Evolutionary conservation across 2,888 invertebrate species (phyloP).

Genomic region (Mesorhabditis spiculigera): DNA sequence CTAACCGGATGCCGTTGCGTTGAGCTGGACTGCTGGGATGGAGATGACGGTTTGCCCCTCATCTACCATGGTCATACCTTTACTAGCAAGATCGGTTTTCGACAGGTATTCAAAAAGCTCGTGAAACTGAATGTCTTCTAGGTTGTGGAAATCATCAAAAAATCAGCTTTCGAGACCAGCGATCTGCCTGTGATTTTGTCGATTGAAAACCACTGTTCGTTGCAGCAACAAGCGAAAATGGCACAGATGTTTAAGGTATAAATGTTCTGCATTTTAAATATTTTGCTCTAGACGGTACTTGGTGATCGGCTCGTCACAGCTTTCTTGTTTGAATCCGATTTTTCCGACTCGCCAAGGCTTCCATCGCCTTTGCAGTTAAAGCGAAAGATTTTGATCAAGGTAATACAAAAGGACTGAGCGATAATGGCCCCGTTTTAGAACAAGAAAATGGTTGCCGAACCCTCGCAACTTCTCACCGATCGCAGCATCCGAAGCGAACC

Average conservation of each 20-base stretch:
- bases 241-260: constrained; percentile 82
- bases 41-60: constrained; percentile 87
- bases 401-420: neutral
- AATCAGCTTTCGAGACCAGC: constrained; percentile 85
- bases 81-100: constrained; percentile 89
- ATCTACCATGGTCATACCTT: constrained; percentile 95
- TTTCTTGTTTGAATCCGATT: constrained; percentile 84
- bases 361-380: constrained; percentile 87
- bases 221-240: constrained; percentile 87
- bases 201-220: constrained; percentile 92
- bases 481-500: constrained; percentile 27
- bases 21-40: constrained; percentile 93
- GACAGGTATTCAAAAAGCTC: constrained; percentile 53
- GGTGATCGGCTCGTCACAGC: constrained; percentile 84
- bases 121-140: neutral
- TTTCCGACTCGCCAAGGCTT: constrained; percentile 78
- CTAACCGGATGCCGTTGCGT: constrained; percentile 91
- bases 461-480: constrained; percentile 9
- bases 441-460: constrained; percentile 48
- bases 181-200: constrained; percentile 88
- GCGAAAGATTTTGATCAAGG: constrained; percentile 69
- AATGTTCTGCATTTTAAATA: neutral
- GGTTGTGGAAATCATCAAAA: constrained; percentile 86
- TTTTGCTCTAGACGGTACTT: constrained; percentile 69
- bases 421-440: constrained; percentile 22